These are phyloP conservation scores for Odobenus rosmarus DNA, from an alignment of 2,113 vertebrate species.

Conservation along the genomic window DNA sequence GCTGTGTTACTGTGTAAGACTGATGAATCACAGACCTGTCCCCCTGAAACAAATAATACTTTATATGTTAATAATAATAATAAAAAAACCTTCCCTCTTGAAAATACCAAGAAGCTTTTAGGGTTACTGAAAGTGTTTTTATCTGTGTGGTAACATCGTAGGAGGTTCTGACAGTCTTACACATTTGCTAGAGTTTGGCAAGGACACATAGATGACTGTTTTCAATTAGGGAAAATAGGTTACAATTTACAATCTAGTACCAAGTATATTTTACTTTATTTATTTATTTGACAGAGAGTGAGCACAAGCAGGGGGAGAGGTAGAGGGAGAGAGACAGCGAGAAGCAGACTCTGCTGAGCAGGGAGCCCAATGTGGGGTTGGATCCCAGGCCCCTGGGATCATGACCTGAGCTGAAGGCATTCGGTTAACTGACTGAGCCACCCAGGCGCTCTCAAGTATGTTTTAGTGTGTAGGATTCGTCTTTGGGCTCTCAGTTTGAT, in stretches of 20 bases:
- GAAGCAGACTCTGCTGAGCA: too few relatives aligned
- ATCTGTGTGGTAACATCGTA: background rate
- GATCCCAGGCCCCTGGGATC: too few relatives aligned
- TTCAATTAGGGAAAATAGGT: background rate
- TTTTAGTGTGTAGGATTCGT: background rate
- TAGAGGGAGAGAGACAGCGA: too few relatives aligned
- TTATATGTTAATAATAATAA: too few relatives aligned
- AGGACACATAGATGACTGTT: background rate
- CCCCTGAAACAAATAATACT: too few relatives aligned
- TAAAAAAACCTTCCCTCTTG: background rate
- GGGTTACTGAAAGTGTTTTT: background rate
- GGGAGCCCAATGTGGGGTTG: too few relatives aligned
- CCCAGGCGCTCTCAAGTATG: background rate
- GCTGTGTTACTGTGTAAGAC: too few relatives aligned
- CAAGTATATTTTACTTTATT: background rate
- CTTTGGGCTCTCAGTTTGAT: background rate
- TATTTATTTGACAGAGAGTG: too few relatives aligned
- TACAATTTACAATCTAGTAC: background rate
- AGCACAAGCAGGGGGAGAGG: too few relatives aligned
- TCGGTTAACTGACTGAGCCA: too few relatives aligned
- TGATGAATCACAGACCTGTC: too few relatives aligned
- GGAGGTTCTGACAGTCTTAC: background rate
- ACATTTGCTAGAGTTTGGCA: background rate
- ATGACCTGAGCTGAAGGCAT: too few relatives aligned
- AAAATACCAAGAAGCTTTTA: background rate